These are phyloP conservation scores for Perithous albicinctus DNA, from an alignment of 2,888 invertebrate genomes.

Conservation along the genomic window DNA sequence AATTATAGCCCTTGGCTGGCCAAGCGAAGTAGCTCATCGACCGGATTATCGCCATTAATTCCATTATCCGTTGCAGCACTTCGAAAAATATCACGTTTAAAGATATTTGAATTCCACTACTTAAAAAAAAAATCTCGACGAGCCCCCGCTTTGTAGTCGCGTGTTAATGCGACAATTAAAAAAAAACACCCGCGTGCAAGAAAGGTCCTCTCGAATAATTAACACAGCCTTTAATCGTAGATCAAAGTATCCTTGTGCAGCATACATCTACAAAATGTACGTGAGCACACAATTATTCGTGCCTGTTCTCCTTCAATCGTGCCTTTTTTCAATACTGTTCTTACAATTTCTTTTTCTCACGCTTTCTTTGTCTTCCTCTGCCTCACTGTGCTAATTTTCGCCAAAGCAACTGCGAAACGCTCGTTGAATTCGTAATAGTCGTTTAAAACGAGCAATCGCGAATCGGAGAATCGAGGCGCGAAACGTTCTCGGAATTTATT, in stretches of 20 bases:
- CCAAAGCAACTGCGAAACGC: constrained; percentile 27
- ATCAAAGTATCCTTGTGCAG: neutral
- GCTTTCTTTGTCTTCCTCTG: constrained; percentile 14
- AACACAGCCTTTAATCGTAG: neutral
- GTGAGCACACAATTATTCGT: neutral
- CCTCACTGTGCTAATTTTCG: constrained; percentile 44
- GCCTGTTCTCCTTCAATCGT: neutral
- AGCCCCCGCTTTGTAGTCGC: neutral
- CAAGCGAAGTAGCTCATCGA: neutral
- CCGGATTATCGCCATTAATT: neutral
- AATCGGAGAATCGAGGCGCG: constrained; percentile 37
- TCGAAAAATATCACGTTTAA: no score
- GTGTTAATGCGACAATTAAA: neutral
- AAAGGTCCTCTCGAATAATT: neutral
- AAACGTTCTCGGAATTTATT: constrained; percentile 12
- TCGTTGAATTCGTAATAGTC: constrained; percentile 53
- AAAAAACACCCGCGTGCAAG: neutral
- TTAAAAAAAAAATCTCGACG: neutral
- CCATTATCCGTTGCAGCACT: neutral
- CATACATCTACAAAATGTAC: neutral
- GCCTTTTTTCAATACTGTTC: neutral
- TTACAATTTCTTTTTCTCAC: constrained; percentile 1
- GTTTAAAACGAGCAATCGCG: constrained; percentile 12
- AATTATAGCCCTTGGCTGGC: neutral
- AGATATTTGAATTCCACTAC: no score